Evolutionary conservation across 2,797 vertebrate genomes (phyloP).

Genomic region (Hypotaenidia okinawae): DNA sequence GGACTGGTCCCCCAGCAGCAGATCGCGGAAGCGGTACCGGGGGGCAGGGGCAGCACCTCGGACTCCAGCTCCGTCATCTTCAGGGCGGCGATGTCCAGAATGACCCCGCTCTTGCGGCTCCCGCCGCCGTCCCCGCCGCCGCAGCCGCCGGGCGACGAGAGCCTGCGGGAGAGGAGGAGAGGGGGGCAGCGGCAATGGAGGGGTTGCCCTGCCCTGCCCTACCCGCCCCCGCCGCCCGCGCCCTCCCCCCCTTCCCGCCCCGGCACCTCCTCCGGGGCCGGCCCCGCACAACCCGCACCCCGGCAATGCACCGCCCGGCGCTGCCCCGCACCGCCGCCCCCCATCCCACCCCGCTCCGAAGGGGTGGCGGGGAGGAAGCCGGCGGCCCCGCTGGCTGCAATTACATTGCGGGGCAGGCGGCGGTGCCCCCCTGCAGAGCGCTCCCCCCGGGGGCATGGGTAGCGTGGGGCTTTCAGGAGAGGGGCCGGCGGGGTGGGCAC

Average conservation of each 20-base stretch:
- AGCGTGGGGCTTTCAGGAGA: background rate
- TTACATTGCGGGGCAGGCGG: slow-evolving; percentile 64
- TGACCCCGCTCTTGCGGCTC: slow-evolving; percentile 83
- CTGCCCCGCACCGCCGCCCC: background rate
- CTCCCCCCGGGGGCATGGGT: slow-evolving; percentile 16
- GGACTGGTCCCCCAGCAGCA: slow-evolving; percentile 93
- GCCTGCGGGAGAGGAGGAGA: slow-evolving; percentile 64
- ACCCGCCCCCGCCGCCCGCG: background rate
- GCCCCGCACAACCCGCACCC: background rate
- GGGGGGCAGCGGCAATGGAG: background rate
- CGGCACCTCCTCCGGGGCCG: background rate
- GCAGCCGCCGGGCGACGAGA: slow-evolving; percentile 52
- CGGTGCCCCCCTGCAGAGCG: slow-evolving; percentile 34
- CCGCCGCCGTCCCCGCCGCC: slow-evolving; percentile 68
- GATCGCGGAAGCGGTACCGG: slow-evolving; percentile 93
- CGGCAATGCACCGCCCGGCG: background rate
- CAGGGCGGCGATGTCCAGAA: slow-evolving; percentile 86
- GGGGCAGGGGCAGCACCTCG: slow-evolving; percentile 91
- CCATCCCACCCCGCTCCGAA: background rate
- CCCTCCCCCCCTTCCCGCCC: background rate
- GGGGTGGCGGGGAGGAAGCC: background rate
- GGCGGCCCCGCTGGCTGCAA: background rate
- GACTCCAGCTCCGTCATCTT: slow-evolving; percentile 91
- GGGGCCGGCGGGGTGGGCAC: background rate
- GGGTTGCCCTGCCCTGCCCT: background rate